phyloP scores from a whole-genome alignment of 2,888 invertebrate genomes.

The Keiferia lycopersicella region DNA sequence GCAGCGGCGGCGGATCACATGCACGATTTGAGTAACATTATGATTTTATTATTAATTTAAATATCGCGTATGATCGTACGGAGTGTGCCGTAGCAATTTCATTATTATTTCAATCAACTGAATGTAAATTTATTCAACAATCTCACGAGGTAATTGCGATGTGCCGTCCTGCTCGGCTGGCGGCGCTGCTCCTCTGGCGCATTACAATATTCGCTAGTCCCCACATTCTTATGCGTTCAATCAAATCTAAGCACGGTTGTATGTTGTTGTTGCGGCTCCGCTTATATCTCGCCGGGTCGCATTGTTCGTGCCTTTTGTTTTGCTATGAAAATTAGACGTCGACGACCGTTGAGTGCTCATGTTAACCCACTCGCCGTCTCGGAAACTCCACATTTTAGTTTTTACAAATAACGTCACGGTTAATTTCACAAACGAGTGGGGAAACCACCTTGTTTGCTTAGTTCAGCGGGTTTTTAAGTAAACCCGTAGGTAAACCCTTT shows the following conservation, averaged over 20 bases:
- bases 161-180: slow-evolving; percentile 52
- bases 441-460: slow-evolving; percentile 9
- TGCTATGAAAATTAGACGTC: slow-evolving; percentile 62
- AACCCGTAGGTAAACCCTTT: slow-evolving; percentile 10
- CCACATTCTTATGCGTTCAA: slow-evolving; percentile 79
- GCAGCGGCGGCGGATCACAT: slow-evolving; percentile 53
- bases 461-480: background rate
- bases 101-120: slow-evolving; percentile 82
- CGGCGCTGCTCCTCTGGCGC: slow-evolving; percentile 47
- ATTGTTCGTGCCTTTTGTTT: slow-evolving; percentile 65
- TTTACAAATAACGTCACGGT: slow-evolving; percentile 25
- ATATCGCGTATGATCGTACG: slow-evolving; percentile 72
- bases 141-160: slow-evolving; percentile 80
- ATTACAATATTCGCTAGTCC: slow-evolving; percentile 56
- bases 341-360: slow-evolving; percentile 41
- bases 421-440: slow-evolving; percentile 22
- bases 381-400: slow-evolving; percentile 27
- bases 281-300: slow-evolving; percentile 52
- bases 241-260: slow-evolving; percentile 68
- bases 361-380: slow-evolving; percentile 31
- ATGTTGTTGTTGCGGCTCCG: slow-evolving; percentile 48
- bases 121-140: slow-evolving; percentile 82
- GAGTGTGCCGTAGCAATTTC: slow-evolving; percentile 78
- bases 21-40: slow-evolving; percentile 74
- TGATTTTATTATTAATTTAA: slow-evolving; percentile 80